Base-by-base conservation (phyloP, 2,113 vertebrate genomes). In the Indicator maculatus region DNA sequence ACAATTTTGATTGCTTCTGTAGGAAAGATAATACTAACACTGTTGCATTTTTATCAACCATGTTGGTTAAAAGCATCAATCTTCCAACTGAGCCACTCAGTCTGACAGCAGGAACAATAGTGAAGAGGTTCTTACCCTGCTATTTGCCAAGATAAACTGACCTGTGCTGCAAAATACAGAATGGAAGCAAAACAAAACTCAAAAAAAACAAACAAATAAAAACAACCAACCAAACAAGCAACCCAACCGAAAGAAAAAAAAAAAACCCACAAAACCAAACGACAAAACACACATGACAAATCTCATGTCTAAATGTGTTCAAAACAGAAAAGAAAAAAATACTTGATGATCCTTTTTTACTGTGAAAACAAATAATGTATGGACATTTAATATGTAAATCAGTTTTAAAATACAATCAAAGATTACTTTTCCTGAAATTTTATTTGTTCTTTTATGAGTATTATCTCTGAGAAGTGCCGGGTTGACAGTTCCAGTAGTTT, bases 41-140 rank as follows among this genome's bases (percentile, higher is more conserved):
- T 82, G 81, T 33, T 70, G 24, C 18, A 70, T 90, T 75, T 66
- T 70, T 45, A 93, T 83, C 88, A 84, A 56, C 28, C 84, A 13
- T 30, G 27, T 70, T 74, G 65, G 19, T 31, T 89, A 70, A 89
- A 93, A 95, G 23, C 81, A 59, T 83, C 36, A 73, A 33, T 72
- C 47, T 47, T 84, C 11, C 21, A 77, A 77, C 59, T 8, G 9
- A 93, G 26, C 39, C 36, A 66, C 64, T 90, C 86, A 73, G 11
- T 50, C 60, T 94, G 86, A 89, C 83, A 93, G 59, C 86, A 83
- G 64, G 26, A 95, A 14, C 28, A 80, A 65, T 71, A 83, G 21
- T 60, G 47, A 74, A 89, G 39, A 60, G 21, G 27, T 3, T 84
- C 19, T 79, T 91, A 85, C 14, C 6, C 26, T 79, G 39, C 6